These are phyloP conservation scores for Microctenopoma lineatum DNA, from an alignment of 2,797 vertebrate genomes.

Conservation along the genomic window DNA sequence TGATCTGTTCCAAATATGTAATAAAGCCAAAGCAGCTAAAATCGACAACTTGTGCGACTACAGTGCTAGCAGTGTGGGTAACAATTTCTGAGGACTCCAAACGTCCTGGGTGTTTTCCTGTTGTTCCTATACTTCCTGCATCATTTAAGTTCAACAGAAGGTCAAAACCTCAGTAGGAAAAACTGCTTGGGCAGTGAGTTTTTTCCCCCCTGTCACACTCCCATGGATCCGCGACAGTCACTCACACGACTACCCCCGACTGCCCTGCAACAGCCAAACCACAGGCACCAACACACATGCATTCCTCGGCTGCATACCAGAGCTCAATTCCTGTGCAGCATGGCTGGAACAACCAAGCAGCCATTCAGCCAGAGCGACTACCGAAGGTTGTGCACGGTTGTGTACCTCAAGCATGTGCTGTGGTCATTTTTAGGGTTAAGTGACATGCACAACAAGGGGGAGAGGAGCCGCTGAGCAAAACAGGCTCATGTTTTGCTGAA, in stretches of 20 bases:
- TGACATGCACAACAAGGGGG: background rate
- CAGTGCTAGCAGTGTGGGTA: background rate
- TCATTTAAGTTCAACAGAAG: background rate
- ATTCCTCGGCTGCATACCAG: conserved; percentile 69
- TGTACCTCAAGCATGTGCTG: conserved; percentile 6
- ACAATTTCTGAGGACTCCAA: background rate
- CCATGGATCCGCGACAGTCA: conserved; percentile 15
- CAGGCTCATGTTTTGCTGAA: background rate
- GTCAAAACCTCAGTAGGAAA: conserved; percentile 3
- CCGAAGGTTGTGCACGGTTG: conserved; percentile 5
- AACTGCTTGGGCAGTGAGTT: background rate
- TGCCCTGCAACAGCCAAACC: conserved; percentile 60
- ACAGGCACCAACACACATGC: conserved; percentile 57
- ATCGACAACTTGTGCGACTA: background rate
- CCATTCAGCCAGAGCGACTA: conserved; percentile 20
- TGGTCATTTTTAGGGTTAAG: background rate
- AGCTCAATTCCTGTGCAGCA: conserved; percentile 45
- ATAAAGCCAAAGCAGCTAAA: background rate
- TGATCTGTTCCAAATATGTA: background rate
- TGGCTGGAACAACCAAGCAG: conserved; percentile 20
- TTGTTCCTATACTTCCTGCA: background rate
- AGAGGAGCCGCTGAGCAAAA: background rate
- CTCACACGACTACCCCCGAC: conserved; percentile 30
- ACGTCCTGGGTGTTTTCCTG: background rate
- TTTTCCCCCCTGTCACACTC: background rate